Evolutionary conservation across 2,888 invertebrate genomes (phyloP), one percentile per base, ranked within the genome.

Genomic region (Tetramorium bicarinatum): DNA sequence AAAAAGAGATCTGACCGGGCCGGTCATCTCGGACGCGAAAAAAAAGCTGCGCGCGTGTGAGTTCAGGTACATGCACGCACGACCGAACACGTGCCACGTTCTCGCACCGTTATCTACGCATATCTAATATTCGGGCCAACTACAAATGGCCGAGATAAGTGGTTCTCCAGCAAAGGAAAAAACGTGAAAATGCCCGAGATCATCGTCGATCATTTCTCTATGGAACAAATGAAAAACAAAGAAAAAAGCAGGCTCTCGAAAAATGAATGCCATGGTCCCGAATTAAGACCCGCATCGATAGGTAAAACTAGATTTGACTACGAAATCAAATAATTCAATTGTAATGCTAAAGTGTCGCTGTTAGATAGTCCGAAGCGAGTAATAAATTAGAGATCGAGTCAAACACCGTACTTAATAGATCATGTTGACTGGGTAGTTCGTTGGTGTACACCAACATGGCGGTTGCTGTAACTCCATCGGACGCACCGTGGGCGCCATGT

Each of bases 371-470:
- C 41, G 25, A 29, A 21, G 29, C 44, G 74, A 54, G 15, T 59
- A 49, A 80, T 47, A 74, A 80, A 59, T 75, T 18, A 47, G 25
- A 75, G 47, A 80, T 25, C 59, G 34, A 54, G 54, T 18, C 29
- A 41, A n/a, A 49, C 11, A 18, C 34, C 0, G 49, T 29, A 47
- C 66, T 82, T 62, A 76, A 85, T 66, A 64, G 88, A 71, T 67
- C 76, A 71, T 62, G 82, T n/a, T 56, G 80, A 77, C 71, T 66
- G 79, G 66, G 34, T 11, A 62, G 52, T 72, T 52, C 1, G 74
- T 74, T 76, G 83, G 66, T 80, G 88, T 85, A 87, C 76, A 91
- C 85, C 89, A 88, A 89, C 72, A 91, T 89, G 91, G 90, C 88
- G 90, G 52, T 52, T 79, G 75, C 81, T 66, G 84, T 81, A 62